phyloP scores from a whole-genome alignment of 2,888 invertebrate species.

The Mongoloraphidia duomilia region DNA sequence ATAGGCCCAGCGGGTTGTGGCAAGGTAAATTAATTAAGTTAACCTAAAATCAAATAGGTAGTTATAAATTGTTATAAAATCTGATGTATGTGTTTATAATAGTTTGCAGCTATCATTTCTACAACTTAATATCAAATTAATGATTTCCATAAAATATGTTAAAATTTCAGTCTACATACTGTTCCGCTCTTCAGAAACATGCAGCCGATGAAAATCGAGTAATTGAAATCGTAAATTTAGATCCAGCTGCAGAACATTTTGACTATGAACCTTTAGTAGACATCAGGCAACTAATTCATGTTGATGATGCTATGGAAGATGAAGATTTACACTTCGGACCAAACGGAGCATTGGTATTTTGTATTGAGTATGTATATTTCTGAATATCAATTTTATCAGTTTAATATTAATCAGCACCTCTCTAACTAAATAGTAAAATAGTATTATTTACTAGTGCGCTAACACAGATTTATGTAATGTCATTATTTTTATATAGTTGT shows the following conservation, averaged over 20 bases:
- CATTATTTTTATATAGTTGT: too few relatives aligned
- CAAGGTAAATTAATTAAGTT: constrained; percentile 51
- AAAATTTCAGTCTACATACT: constrained; percentile 75
- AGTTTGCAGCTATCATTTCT: neutral
- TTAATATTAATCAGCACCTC: neutral
- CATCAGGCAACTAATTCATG: constrained; percentile 76
- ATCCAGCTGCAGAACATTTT: constrained; percentile 96
- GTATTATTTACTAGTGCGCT: neutral
- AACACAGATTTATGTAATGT: too few relatives aligned
- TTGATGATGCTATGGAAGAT: constrained; percentile 97
- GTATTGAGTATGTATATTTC: constrained; percentile 60
- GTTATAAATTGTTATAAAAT: neutral
- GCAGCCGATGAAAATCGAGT: constrained; percentile 58
- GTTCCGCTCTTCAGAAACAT: constrained; percentile 75
- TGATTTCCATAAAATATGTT: neutral
- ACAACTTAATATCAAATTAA: neutral
- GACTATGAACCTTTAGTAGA: constrained; percentile 78
- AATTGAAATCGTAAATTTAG: constrained; percentile 84
- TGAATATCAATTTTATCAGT: neutral
- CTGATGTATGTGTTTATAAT: neutral
- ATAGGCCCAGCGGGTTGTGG: constrained; percentile 97
- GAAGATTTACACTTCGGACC: constrained; percentile 88
- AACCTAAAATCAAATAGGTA: neutral
- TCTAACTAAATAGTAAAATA: neutral
- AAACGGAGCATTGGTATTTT: constrained; percentile 91